A percentile compares a stretch with the other conserved stretches of the same genome.
Evolutionary conservation across 1,140 invertebrate species (phyloP).

Genomic region (Aphaenogaster floridana): DNA sequence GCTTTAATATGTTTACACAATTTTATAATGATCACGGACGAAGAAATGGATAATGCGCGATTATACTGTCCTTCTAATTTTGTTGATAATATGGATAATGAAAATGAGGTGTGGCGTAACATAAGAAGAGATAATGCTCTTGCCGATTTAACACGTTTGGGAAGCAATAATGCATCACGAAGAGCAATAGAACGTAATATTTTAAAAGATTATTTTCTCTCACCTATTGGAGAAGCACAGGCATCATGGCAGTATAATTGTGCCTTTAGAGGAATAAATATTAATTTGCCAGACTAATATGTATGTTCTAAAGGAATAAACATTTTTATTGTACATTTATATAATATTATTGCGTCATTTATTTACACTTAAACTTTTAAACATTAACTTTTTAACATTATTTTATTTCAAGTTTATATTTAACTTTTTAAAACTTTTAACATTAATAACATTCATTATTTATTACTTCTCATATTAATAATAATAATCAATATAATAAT

Average conservation of each 20-base stretch:
- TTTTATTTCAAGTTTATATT: too few species aligned
- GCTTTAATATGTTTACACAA: conserved; percentile 26
- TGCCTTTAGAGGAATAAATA: conserved; percentile 21
- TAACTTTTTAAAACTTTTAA: too few species aligned
- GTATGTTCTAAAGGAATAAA: too few species aligned
- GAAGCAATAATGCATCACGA: conserved; percentile 26
- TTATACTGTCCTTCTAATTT: conserved; percentile 19
- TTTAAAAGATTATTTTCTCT: conserved; percentile 20
- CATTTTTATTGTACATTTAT: too few species aligned
- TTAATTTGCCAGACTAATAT: conserved; percentile 25
- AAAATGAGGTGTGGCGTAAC: conserved; percentile 8
- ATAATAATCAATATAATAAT: too few species aligned
- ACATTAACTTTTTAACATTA: too few species aligned
- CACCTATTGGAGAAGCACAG: conserved; percentile 13
- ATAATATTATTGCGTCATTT: too few species aligned
- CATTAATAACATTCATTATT: too few species aligned
- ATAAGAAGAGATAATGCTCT: not conserved
- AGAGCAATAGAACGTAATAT: not conserved
- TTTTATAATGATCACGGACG: conserved; percentile 22
- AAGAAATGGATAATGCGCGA: conserved; percentile 16
- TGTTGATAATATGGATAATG: not conserved
- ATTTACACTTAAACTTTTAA: too few species aligned
- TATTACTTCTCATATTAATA: too few species aligned
- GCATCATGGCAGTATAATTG: conserved; percentile 17
- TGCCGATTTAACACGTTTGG: conserved; percentile 12